Conservation (phyloP, 2,888 invertebrate genomes). For the Eilema depressum region DNA sequence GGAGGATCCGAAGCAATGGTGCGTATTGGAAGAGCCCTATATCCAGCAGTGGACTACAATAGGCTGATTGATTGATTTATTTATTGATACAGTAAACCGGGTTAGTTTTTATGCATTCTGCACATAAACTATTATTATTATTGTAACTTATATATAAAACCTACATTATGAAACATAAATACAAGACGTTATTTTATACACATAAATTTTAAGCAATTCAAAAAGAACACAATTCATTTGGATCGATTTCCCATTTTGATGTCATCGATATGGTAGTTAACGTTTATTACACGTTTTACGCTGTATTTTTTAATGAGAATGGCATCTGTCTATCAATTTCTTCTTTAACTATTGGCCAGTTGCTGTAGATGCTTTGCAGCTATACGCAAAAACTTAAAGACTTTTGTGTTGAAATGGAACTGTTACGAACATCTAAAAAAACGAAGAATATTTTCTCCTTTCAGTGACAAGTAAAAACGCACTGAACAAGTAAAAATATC, state of each 20-base stretch:
- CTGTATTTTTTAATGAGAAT: background rate
- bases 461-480: constrained; percentile 7
- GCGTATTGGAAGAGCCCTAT: too few relatives aligned
- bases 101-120: too few relatives aligned
- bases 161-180: background rate
- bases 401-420: constrained; percentile 12
- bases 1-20: too few relatives aligned
- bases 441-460: background rate
- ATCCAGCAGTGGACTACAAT: too few relatives aligned
- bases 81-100: too few relatives aligned
- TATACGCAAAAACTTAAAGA: constrained; percentile 19
- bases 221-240: background rate
- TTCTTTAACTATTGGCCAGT: background rate
- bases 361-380: constrained; percentile 2
- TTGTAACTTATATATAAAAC: too few relatives aligned
- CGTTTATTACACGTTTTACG: background rate
- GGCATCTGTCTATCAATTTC: constrained; percentile 14
- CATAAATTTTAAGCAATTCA: background rate
- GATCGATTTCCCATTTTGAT: background rate
- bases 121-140: too few relatives aligned
- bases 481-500: constrained; percentile 16
- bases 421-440: constrained; percentile 3
- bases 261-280: background rate
- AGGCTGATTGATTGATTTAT: too few relatives aligned
- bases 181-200: background rate